Evolutionary conservation across 2,888 invertebrate species (phyloP).

Genomic region (Cosmopolites sordidus): DNA sequence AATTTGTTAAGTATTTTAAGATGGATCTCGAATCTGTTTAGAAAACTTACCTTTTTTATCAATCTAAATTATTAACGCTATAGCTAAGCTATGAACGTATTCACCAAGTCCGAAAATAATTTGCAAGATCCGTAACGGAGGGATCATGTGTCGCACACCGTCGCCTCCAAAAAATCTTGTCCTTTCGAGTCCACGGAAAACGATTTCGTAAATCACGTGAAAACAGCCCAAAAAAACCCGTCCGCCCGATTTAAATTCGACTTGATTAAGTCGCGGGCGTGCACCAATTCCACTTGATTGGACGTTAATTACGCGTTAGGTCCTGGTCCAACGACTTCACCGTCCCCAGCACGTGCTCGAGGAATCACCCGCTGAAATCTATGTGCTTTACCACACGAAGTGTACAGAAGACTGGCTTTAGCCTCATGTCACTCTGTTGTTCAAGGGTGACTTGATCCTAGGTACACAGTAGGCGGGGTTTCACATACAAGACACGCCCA

Average conservation of each 20-base stretch:
- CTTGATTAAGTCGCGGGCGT: constrained; percentile 38
- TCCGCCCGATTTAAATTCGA: constrained; percentile 28
- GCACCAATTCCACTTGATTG: constrained; percentile 45
- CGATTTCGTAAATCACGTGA: neutral
- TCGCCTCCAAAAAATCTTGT: neutral
- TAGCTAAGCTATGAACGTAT: constrained; percentile 2
- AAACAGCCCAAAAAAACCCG: neutral
- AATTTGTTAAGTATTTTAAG: no score
- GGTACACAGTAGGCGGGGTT: constrained; percentile 40
- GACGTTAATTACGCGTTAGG: constrained; percentile 44
- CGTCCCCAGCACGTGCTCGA: constrained; percentile 43
- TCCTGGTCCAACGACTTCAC: constrained; percentile 37
- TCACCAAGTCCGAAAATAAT: neutral
- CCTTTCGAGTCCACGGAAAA: no score
- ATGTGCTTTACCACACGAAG: constrained; percentile 46
- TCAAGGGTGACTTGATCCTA: constrained; percentile 49
- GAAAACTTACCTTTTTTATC: constrained; percentile 11
- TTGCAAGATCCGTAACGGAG: neutral
- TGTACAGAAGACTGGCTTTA: constrained; percentile 48
- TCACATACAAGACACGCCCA: neutral
- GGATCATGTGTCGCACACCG: constrained; percentile 5
- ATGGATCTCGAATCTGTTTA: neutral
- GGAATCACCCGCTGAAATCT: constrained; percentile 37
- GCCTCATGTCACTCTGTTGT: constrained; percentile 48
- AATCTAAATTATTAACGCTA: constrained; percentile 12